Evolutionary conservation across 1,140 invertebrate genomes (phyloP).

Genomic region (Drosophila jambulina): DNA sequence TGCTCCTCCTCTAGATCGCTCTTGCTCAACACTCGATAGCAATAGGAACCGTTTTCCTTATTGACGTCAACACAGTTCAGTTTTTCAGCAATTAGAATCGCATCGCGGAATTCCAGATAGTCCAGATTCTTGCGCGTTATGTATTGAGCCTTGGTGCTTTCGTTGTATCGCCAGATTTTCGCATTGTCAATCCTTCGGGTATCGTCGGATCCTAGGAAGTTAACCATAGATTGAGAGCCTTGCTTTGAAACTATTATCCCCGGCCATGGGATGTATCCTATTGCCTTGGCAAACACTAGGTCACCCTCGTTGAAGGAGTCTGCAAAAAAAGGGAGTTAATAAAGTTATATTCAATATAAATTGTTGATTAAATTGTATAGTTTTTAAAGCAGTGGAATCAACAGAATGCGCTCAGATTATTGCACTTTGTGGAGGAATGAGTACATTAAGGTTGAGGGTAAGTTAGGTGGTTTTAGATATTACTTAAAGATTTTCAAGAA

Average conservation of each 20-base stretch:
- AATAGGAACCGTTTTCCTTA: neutral
- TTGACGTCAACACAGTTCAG: neutral
- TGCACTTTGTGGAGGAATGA: no score
- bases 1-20: neutral
- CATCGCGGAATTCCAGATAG: conserved; percentile 16
- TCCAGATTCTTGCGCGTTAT: conserved; percentile 5
- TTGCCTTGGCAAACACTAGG: conserved; percentile 37
- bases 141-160: conserved; percentile 23
- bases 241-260: conserved; percentile 3
- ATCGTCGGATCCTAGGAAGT: conserved; percentile 26
- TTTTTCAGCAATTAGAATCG: conserved; percentile 27
- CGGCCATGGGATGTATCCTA: conserved; percentile 46
- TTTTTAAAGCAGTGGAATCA: no score
- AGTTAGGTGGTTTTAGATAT: no score
- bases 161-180: conserved; percentile 47
- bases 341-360: neutral
- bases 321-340: neutral
- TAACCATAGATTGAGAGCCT: neutral
- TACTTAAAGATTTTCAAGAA: no score
- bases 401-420: no score
- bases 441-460: no score
- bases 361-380: neutral
- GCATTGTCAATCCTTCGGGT: neutral
- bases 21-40: neutral
- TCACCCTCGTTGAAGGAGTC: conserved; percentile 9